Base-by-base conservation (phyloP, 2,888 invertebrate species). In the Sycophila texana region DNA sequence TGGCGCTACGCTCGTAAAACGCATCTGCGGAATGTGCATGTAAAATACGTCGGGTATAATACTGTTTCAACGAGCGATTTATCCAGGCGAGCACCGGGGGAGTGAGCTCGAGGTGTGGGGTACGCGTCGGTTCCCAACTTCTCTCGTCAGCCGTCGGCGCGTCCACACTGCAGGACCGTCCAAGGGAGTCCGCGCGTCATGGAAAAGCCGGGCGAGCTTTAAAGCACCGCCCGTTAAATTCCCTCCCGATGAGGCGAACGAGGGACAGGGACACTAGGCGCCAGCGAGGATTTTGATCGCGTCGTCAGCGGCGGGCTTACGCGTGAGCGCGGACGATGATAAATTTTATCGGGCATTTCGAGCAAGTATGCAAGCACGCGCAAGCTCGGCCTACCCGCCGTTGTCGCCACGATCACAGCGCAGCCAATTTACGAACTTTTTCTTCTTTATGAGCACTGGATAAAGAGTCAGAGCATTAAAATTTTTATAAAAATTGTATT, bases 1-100 rank as follows among this genome's bases (percentile, higher is more conserved):
- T 83, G 82, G 78, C 79, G 78, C 70, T 79, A 74, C 67, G 82
- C 81, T 83, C 83, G 83, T 83, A 83, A 84, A 83, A 83, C 83
- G 82, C 84, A 84, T 83, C 84, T 83, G 83, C 82, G 82, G 83
- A 84, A 84, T 84, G 83, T 84, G 83, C 83, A 84, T 84, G 83
- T 84, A 83, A 84, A 84, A 83, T 83, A 84, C 83, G 83, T 82
- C 82, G 83, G 82, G 39, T 39, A 39, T 83, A 83, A 83, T 83
- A 82, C 83, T 81, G 82, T 83, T 83, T 81, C 82, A 82, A 82
- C 82, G 82, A 81, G 82, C 83, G 81, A 83, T 83, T 81, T 81
- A 82, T 81, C 83, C 82, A 74, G 79, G 79, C 82, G 72, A n/a
- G 81, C 63, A 26, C 20, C 18, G 10, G 13, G n/a, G 47, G 4